Evolutionary conservation across 2,888 invertebrate species (phyloP), one percentile per base, ranked within the genome.

Genomic region (Rhamphomyia laevipes): DNA sequence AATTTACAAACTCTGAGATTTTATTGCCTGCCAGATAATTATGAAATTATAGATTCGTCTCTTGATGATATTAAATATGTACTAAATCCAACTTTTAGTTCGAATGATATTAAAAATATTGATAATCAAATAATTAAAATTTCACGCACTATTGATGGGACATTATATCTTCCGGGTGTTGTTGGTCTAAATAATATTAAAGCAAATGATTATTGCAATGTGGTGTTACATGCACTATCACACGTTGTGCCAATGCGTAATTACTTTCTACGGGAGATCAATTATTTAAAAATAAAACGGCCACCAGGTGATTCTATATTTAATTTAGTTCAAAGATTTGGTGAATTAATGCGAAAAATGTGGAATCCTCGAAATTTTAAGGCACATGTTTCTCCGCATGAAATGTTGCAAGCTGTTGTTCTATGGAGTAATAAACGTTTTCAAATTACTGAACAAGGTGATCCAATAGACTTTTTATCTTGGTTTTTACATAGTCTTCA

Each of bases 291-390:
- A 53, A 81, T 92, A 1, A 90, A 88, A 63, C 76, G 95, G 42
- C 95, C 96, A 1, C 95, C 97, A 0, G 97, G 97, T 0, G 96
- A 97, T 70, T 94, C 91, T 3, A 84, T 86, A 49, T 91, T 90
- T 63, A 77, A 94, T 27, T 73, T 99, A 43, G 93, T 95, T 0
- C 90, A 91, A 64, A 73, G 62, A 3, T 97, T 95, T 68, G 97
- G 97, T 0, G 97, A 99, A 66, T 74, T 99, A 27, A 81, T 97
- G 73, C 76, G 99, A 16, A 99, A 99, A 67, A 74, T 99, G 59
- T 99, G 99, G 99, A 99, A 99, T 71, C 96, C 97, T 0, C 77
- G 94, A 38, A 97, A 97, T 63, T 99, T 99, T 67, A 99, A 99
- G 71, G 90, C 97, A 1, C 99, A 99, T 64, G 99, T 99, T 0